Evolutionary conservation across 2,113 vertebrate genomes (phyloP).

Genomic region (Tonatia bakeri): DNA sequence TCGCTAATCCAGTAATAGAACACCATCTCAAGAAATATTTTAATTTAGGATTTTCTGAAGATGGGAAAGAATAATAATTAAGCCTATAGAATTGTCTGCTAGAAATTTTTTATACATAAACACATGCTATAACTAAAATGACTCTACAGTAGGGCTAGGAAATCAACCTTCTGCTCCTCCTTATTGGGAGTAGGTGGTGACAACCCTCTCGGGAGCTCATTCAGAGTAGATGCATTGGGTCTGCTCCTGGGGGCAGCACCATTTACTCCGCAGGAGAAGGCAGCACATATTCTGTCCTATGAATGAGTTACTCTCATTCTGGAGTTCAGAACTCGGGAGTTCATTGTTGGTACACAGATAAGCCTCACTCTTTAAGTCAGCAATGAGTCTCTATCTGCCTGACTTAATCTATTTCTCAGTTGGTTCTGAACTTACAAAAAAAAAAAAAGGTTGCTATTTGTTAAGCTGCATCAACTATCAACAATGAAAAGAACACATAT

Average conservation of each 20-base stretch:
- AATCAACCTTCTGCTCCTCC: background rate
- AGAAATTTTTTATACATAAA: background rate
- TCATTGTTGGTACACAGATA: background rate
- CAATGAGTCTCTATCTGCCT: background rate
- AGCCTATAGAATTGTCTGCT: background rate
- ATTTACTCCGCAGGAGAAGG: background rate
- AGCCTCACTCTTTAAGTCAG: background rate
- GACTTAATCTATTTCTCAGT: background rate
- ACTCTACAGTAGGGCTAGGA: background rate
- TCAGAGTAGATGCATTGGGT: background rate
- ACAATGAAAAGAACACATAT: background rate
- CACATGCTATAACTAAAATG: background rate
- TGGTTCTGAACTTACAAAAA: background rate
- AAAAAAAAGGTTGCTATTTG: background rate
- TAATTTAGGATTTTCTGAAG: background rate
- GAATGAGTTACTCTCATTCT: background rate
- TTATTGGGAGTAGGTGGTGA: background rate
- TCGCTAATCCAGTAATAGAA: background rate
- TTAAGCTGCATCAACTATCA: background rate
- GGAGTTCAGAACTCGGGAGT: background rate
- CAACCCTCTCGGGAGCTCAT: background rate
- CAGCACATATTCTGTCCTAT: background rate
- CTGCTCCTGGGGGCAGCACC: rapidly evolving
- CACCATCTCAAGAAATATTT: background rate
- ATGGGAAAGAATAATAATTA: background rate